Evolutionary conservation across 2,797 vertebrate species (phyloP).

Genomic region (Acrocephalus scirpaceus): DNA sequence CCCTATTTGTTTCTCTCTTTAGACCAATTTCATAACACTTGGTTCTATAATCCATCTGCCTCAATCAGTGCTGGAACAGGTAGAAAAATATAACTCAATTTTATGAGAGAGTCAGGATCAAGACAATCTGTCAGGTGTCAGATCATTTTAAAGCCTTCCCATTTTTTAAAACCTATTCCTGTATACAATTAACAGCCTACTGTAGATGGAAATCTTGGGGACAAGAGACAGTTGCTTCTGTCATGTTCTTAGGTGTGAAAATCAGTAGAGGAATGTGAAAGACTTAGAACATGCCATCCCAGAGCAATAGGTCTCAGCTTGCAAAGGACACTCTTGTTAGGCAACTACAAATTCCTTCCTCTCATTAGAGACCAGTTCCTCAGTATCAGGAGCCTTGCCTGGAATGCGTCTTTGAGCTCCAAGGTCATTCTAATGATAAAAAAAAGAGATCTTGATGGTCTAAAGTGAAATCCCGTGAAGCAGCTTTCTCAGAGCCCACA

Average conservation of each 20-base stretch:
- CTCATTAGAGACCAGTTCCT: slow-evolving; percentile 10
- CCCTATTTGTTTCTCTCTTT: neutral
- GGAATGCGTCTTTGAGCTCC: slow-evolving; percentile 25
- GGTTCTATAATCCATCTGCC: neutral
- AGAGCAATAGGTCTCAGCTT: slow-evolving; percentile 5
- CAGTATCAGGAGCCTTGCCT: neutral
- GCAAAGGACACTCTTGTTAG: slow-evolving; percentile 20
- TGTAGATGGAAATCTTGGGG: neutral
- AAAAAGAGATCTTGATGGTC: neutral
- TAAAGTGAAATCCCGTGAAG: neutral
- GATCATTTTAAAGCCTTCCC: neutral
- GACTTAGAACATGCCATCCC: neutral
- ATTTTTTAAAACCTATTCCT: neutral
- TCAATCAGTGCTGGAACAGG: rapidly evolving
- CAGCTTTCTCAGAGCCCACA: neutral
- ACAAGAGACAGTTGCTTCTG: slow-evolving; percentile 12
- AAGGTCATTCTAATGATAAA: neutral
- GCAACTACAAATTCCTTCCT: slow-evolving; percentile 51
- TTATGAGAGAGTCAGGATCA: neutral
- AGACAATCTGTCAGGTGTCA: neutral
- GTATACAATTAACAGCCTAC: neutral
- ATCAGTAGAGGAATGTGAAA: neutral
- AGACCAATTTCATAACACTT: neutral
- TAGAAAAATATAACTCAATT: neutral
- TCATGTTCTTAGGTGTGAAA: slow-evolving; percentile 13